Evolutionary conservation across 1,140 invertebrate species (phyloP).

Genomic region (Cydia fagiglandana): DNA sequence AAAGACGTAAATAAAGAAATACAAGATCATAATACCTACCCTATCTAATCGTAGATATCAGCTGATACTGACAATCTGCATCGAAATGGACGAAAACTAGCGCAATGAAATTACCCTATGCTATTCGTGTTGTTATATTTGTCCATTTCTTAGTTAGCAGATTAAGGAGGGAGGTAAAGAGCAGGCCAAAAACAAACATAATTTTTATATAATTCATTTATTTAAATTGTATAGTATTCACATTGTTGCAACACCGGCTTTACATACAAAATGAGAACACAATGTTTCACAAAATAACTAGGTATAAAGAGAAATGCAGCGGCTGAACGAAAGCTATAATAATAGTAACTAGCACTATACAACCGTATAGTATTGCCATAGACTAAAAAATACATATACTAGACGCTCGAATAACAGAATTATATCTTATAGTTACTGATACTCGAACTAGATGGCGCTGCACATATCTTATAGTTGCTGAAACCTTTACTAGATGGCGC

Average conservation of each 20-base stretch:
- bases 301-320: slow-evolving; percentile 73
- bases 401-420: not conserved
- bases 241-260: slow-evolving; percentile 75
- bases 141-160: not conserved
- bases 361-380: not conserved
- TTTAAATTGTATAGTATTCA: slow-evolving; percentile 79
- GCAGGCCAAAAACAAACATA: slow-evolving; percentile 32
- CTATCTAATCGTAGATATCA: too few species aligned
- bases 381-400: not conserved
- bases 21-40: too few species aligned
- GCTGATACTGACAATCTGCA: too few species aligned
- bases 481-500: not conserved
- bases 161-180: not conserved
- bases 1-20: too few species aligned
- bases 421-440: not conserved
- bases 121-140: not conserved
- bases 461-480: not conserved
- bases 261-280: slow-evolving; percentile 78
- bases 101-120: too few species aligned
- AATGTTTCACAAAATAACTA: slow-evolving; percentile 73
- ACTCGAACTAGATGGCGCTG: not conserved
- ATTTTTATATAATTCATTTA: slow-evolving; percentile 79
- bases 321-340: slow-evolving; percentile 69
- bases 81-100: too few species aligned
- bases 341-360: slow-evolving; percentile 56